Conservation (phyloP, 1,140 invertebrate genomes). For the Leptestheria dahalacensis region DNA sequence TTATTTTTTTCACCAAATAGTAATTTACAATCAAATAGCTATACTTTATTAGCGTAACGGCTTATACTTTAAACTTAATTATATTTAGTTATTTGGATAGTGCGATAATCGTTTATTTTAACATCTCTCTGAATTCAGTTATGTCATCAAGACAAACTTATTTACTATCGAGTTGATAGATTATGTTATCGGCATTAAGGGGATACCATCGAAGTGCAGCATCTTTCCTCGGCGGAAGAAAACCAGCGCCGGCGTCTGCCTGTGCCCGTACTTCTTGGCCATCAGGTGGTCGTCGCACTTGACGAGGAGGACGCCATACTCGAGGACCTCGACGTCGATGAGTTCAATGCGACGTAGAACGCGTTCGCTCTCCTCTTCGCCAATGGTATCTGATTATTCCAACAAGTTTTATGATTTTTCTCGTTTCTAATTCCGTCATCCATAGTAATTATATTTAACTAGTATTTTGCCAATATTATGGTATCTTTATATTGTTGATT, state of each 20-base stretch:
- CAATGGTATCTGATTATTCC: conserved; percentile 61
- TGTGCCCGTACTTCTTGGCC: conserved; percentile 85
- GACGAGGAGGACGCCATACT: conserved; percentile 83
- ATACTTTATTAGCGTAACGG: neutral
- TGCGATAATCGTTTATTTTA: too few species aligned
- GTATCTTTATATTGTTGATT: too few species aligned
- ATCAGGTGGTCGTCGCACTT: conserved; percentile 77
- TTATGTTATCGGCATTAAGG: too few species aligned
- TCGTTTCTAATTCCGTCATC: too few species aligned
- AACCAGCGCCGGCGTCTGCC: conserved; percentile 74
- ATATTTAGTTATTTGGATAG: too few species aligned
- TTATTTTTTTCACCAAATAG: too few species aligned
- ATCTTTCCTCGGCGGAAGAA: conserved; percentile 81
- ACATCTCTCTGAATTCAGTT: too few species aligned
- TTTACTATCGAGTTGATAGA: too few species aligned
- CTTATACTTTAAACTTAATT: neutral
- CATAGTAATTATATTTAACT: too few species aligned
- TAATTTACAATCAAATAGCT: neutral
- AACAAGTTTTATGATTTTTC: too few species aligned
- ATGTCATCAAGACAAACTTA: too few species aligned
- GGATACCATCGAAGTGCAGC: conserved; percentile 79
- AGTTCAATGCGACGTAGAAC: conserved; percentile 69
- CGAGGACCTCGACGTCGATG: conserved; percentile 77
- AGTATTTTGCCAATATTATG: too few species aligned
- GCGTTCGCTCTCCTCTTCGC: conserved; percentile 58